Percentiles rank a stretch among this genome's conserved stretches.
Evolutionary conservation across 1,140 invertebrate genomes (phyloP).

Genomic region (Megathymus violae): DNA sequence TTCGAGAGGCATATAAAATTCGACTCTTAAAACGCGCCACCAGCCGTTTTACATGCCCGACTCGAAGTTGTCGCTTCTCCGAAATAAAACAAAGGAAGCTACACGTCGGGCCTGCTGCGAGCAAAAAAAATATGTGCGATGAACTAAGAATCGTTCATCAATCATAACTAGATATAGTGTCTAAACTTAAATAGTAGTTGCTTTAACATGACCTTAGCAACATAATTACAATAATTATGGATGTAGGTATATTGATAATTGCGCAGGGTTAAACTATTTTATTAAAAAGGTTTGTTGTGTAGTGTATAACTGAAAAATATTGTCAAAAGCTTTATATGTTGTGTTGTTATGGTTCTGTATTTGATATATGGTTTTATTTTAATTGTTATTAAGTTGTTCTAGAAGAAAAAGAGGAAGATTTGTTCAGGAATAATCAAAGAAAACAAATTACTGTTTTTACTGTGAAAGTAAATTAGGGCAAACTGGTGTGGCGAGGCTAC

Average conservation of each 20-base stretch:
- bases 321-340: too few relatives aligned
- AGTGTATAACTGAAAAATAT: background rate
- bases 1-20: slow-evolving; percentile 43
- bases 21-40: slow-evolving; percentile 48
- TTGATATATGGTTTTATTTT: too few relatives aligned
- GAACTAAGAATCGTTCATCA: slow-evolving; percentile 31
- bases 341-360: too few relatives aligned
- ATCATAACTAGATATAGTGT: slow-evolving; percentile 24
- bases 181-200: slow-evolving; percentile 7
- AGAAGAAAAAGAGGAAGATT: too few relatives aligned
- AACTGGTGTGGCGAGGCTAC: too few relatives aligned
- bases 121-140: slow-evolving; percentile 15
- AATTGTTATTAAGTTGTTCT: too few relatives aligned
- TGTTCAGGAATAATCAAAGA: too few relatives aligned
- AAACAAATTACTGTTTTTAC: too few relatives aligned
- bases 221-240: background rate
- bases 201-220: slow-evolving; percentile 7
- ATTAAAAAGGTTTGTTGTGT: background rate
- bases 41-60: slow-evolving; percentile 61
- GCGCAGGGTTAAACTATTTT: background rate
- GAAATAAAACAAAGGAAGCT: slow-evolving; percentile 66
- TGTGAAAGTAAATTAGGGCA: too few relatives aligned
- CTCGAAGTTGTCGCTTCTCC: slow-evolving; percentile 60
- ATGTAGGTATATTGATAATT: background rate
- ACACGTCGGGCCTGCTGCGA: slow-evolving; percentile 6